Evolutionary conservation across 2,113 vertebrate genomes (phyloP).

Genomic region (Pogonocichla stellata): DNA sequence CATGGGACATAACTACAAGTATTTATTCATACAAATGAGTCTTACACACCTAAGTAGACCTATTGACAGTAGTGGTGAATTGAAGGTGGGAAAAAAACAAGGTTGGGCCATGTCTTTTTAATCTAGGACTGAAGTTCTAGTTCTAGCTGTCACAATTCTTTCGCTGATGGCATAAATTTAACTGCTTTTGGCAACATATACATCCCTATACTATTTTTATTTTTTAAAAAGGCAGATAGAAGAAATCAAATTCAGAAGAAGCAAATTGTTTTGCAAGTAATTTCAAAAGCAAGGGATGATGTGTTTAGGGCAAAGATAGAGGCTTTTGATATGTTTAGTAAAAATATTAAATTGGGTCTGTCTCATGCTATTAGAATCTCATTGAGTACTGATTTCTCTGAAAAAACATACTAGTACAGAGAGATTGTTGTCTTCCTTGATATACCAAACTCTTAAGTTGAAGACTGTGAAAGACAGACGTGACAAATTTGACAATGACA

Average conservation of each 20-base stretch:
- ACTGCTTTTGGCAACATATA: neutral
- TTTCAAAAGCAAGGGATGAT: conserved; percentile 11
- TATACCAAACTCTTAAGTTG: neutral
- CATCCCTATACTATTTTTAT: neutral
- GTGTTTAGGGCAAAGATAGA: neutral
- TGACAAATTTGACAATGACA: neutral
- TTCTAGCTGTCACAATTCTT: neutral
- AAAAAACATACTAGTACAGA: neutral
- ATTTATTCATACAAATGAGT: neutral
- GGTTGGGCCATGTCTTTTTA: neutral
- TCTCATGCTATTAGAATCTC: neutral
- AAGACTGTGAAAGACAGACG: neutral
- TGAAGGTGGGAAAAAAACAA: neutral
- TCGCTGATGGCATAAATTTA: neutral
- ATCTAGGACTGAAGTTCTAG: neutral
- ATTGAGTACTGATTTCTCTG: neutral
- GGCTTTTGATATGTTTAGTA: neutral
- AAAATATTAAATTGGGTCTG: conserved; percentile 18
- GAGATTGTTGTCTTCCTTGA: neutral
- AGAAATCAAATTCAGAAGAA: neutral
- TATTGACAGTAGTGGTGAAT: neutral
- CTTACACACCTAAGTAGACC: neutral
- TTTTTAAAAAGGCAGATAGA: neutral
- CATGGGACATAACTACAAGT: neutral
- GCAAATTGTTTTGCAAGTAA: conserved; percentile 6